These are phyloP conservation scores for Bradypus variegatus DNA, from an alignment of 2,797 vertebrate species.

Conservation along the genomic window DNA sequence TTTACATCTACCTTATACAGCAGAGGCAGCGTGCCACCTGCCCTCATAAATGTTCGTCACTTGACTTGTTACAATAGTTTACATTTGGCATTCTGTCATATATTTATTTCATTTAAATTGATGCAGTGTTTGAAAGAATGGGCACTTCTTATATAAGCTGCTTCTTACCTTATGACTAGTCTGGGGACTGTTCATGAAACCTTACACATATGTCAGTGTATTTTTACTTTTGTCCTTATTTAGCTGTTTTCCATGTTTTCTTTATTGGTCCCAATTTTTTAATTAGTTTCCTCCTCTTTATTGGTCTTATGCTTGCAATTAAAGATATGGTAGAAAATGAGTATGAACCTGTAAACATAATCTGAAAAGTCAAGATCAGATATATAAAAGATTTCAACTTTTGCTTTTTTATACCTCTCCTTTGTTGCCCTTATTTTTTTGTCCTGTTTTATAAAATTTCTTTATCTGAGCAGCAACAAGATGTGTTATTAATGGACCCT, in stretches of 20 bases:
- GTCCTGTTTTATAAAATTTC: background rate
- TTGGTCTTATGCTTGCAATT: background rate
- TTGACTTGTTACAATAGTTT: background rate
- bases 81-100: background rate
- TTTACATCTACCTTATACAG: background rate
- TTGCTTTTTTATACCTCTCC: background rate
- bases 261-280: background rate
- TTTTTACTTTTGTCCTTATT: background rate
- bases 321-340: background rate
- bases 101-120: rapidly evolving
- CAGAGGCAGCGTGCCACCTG: background rate
- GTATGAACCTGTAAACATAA: background rate
- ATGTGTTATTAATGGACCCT: conserved; percentile 73
- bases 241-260: background rate
- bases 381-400: background rate
- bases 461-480: conserved; percentile 68
- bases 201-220: rapidly evolving
- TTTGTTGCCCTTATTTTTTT: background rate
- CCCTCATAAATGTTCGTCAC: background rate
- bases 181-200: background rate
- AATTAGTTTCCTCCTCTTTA: background rate
- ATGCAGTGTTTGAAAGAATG: background rate
- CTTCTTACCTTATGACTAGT: rapidly evolving
- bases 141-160: rapidly evolving
- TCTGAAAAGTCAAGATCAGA: background rate